Evolutionary conservation across 2,797 vertebrate genomes (phyloP), one percentile per base, ranked within the genome.

Genomic region (Knipowitschia caucasica): DNA sequence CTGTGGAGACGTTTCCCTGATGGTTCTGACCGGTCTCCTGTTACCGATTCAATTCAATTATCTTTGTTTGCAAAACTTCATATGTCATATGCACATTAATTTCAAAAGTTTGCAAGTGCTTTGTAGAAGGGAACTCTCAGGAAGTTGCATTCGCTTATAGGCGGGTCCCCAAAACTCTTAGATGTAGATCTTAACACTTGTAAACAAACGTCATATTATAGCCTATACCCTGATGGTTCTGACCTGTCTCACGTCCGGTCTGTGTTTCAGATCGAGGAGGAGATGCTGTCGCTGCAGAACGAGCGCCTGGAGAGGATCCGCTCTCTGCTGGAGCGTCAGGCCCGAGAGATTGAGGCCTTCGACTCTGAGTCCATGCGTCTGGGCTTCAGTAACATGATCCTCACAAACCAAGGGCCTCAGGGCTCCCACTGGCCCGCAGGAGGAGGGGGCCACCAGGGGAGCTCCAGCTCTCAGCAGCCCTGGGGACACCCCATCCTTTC

Each of bases 321-420:
- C 78, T 96, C 94, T 9, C 92, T 99, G 66, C 87, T 99, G 69
- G 96, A 99, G 84, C 94, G 96, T 26, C 96, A 99, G 90, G 96
- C 96, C 56, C 91, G 94, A 63, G 96, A 99, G 88, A 96, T 95
- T 2, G 96, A 99, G 89, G 94, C 96, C 50, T 99, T 99, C 64
- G 96, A 99, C 90, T 99, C 95, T 0, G 96, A 99, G 87, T 97
- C 95, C 86, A 95, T 98, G 95, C 91, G 96, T 56, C 92, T 98
- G 81, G 96, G 96, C 81, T 99, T 99, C 87, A 96, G 94, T 90
- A 98, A 98, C 81, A 98, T 98, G 96, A 93, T 97, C 77, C 94
- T 99, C 80, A 95, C 95, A 73, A 96, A 94, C 90, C 72, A 78
- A 24, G 80, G 82, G 26, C 78, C 83, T 77, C 82, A 85, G 69